Evolutionary conservation across 2,888 invertebrate species (phyloP), one percentile per base, ranked within the genome.

Genomic region (Aphelenchoides bicaudatus): DNA sequence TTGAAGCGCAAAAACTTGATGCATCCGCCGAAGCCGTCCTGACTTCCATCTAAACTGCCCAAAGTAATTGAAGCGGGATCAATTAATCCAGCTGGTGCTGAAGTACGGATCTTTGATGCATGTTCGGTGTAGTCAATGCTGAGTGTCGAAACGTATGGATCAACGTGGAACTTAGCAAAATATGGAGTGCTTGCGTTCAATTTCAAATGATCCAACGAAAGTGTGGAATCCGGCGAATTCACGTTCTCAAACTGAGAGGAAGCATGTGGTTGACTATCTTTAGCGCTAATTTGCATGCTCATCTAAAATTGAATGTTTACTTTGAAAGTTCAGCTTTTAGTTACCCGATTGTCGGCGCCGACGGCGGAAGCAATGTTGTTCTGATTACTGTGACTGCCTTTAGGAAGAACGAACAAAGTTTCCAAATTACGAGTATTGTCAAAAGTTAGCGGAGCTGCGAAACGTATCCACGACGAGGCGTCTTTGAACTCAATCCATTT

Each of bases 1-100:
- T 91, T 91, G 79, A 91, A 84, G 71, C 96, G 86, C 65, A 88
- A 87, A 71, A 88, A 88, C 71, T 88, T 87, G 79, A 89, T 82
- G 79, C 89, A 89, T 58, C 88, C 77, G 51, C 62, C 51, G 53
- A 72, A 71, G 13, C 54, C 58, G 29, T 47, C 39, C 29, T 34
- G 10, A 28, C 19, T n/a, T 34, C 34, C 34, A 8, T 43, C 21
- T n/a, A n/a, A n/a, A 16, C 37, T 16, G 19, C 52, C 52, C 8
- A 19, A 37, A 30, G 16, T 29, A 8, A 51, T 30, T 19, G 52
- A 34, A 28, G 37, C 21, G 8, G 37, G 16, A 16, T 51, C 31
- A 5, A 28, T n/a, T 16, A 52, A 29, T 6, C 19, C 4, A 8
- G 10, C 30, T 5, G 30, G 46, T 19, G 29, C 16, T 21, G 19